phyloP scores from a whole-genome alignment of 92 coral and sea anemone species.

The Scolanthus callimorphus region DNA sequence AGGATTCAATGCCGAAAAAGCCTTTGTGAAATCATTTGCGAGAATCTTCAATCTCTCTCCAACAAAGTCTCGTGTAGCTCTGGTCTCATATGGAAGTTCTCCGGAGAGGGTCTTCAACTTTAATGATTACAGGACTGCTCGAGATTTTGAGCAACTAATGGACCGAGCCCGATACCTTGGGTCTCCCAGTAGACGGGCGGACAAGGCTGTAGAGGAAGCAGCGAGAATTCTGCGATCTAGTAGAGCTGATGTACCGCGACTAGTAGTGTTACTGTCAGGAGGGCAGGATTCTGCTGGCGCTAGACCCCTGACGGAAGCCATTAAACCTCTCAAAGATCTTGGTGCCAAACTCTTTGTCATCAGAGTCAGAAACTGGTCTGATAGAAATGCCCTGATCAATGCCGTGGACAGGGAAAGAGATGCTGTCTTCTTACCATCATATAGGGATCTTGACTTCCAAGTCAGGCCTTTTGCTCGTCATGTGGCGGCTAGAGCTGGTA shows the following conservation, averaged over 20 bases:
- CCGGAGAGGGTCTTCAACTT: constrained; percentile 31
- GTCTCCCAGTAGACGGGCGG: constrained; percentile 35
- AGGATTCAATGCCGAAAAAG: constrained; percentile 46
- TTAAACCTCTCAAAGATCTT: constrained; percentile 42
- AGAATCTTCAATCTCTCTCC: constrained; percentile 56
- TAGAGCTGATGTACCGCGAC: constrained; percentile 48
- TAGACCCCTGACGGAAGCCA: constrained; percentile 43
- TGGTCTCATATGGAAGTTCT: constrained; percentile 55
- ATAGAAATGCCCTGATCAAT: constrained; percentile 17
- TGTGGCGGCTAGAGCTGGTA: constrained; percentile 8
- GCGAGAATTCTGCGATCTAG: constrained; percentile 34
- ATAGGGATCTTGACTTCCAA: constrained; percentile 4
- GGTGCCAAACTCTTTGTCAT: constrained; percentile 64
- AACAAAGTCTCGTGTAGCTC: constrained; percentile 55
- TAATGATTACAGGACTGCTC: constrained; percentile 19
- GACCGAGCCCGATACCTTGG: constrained; percentile 40
- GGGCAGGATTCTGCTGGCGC: constrained; percentile 36
- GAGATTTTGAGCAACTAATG: constrained; percentile 27
- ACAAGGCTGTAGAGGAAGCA: constrained; percentile 51
- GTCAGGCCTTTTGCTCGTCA: not conserved
- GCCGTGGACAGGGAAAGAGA: constrained; percentile 28
- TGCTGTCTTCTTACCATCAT: constrained; percentile 18
- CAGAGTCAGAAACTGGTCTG: constrained; percentile 45
- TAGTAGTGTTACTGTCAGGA: constrained; percentile 55
- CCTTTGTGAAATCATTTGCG: constrained; percentile 61